Evolutionary conservation across 2,888 invertebrate genomes (phyloP), one percentile per base, ranked within the genome.

Genomic region (Amphiduros pacificus): DNA sequence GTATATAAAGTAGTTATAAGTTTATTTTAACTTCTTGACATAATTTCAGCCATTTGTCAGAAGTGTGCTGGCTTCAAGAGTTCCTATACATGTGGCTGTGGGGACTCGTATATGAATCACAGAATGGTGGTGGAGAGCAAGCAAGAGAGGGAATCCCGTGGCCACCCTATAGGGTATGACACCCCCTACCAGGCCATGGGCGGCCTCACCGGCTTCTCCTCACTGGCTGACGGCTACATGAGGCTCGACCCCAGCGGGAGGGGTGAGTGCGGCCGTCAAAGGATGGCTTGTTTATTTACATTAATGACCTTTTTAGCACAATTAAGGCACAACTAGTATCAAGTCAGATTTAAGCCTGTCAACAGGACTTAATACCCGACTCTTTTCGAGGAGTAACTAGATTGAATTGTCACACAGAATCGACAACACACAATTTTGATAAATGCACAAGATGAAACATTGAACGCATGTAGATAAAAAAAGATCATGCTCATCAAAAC

Each of bases 181-280:
- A 51, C 52, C 24, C 79, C 78, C 0, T 83, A 81, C 66, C 73
- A 77, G 49, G 83, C 81, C 32, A 83, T 83, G 83, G 83, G 83
- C 9, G 83, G 83, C 3, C 62, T 83, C 24, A 83, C 83, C 1
- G 83, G 83, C 1, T 83, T 81, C 71, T 78, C 78, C 2, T 82
- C 82, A 2, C 61, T 82, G 55, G 78, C 79, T 24, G 81, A 82
- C 52, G 83, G 83, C 5, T 81, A 82, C 65, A 64, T 73, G 67
- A 67, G 83, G 61, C 73, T 83, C 27, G 83, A 83, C 61, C 81
- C 81, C 5, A 82, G 82, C 63, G 83, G 83, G 9, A 64, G 68
- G 73, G 82, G 82, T 79, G 63, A n/a, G 36, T 36, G 9, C 17
- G 36, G 9, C 36, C 9, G 36, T n/a, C n/a, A n/a, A n/a, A n/a